Evolutionary conservation across 1,140 invertebrate species (phyloP).

Genomic region (Trichogramma pretiosum): DNA sequence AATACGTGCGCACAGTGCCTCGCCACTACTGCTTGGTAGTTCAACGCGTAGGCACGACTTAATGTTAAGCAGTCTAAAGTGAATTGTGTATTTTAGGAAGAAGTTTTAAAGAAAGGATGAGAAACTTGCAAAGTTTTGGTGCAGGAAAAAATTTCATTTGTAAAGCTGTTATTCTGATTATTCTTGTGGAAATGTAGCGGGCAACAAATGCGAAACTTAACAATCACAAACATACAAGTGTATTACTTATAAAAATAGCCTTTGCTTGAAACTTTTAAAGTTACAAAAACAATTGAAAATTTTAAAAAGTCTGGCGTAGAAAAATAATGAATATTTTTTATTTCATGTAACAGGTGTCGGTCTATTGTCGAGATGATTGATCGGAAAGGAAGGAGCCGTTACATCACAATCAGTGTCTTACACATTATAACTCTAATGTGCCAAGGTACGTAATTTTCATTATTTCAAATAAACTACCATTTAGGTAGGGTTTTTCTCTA

Average conservation of each 20-base stretch:
- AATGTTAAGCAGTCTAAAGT: background rate
- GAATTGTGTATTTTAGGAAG: constrained; percentile 7
- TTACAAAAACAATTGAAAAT: too few relatives aligned
- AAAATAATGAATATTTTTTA: too few relatives aligned
- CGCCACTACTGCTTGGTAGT: too few relatives aligned
- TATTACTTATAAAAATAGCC: too few relatives aligned
- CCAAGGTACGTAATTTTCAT: constrained; percentile 30
- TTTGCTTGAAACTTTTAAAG: too few relatives aligned
- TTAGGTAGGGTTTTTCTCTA: background rate
- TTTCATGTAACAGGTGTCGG: too few relatives aligned
- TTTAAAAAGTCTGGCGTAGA: too few relatives aligned
- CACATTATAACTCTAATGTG: constrained; percentile 44
- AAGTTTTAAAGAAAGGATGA: background rate
- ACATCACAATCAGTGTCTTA: constrained; percentile 40
- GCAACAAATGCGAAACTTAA: too few relatives aligned
- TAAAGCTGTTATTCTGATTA: constrained; percentile 10
- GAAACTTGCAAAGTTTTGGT: background rate
- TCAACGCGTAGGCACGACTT: background rate
- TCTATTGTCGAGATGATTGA: constrained; percentile 37
- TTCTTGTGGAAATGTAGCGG: constrained; percentile 22
- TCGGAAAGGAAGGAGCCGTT: constrained; percentile 34
- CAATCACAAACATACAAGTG: too few relatives aligned
- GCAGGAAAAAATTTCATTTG: constrained; percentile 3
- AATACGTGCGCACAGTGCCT: too few relatives aligned
- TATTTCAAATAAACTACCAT: background rate